These are phyloP conservation scores for Chelonoidis abingdonii DNA, from an alignment of 2,113 vertebrate species.

Conservation along the genomic window DNA sequence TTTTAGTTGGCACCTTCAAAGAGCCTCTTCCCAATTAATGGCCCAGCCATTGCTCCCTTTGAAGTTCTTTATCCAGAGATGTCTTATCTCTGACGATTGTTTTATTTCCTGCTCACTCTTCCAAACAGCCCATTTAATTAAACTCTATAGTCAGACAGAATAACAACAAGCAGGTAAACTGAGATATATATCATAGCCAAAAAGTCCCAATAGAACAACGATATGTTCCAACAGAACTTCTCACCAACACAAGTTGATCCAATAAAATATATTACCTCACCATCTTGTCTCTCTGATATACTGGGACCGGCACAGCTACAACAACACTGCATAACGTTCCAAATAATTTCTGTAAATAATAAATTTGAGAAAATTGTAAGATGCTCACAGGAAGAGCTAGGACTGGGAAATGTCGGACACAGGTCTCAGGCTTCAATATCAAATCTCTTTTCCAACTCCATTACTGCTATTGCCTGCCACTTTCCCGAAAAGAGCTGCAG, in stretches of 20 bases:
- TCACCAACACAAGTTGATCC: not conserved
- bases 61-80: not conserved
- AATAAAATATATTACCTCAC: not conserved
- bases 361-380: not conserved
- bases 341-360: not conserved
- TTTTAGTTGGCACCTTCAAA: not conserved
- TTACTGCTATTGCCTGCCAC: not conserved
- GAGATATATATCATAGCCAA: not conserved
- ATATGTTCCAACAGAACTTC: not conserved
- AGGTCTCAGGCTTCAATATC: not conserved
- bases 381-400: not conserved
- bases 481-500: not conserved
- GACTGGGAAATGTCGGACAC: not conserved
- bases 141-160: not conserved
- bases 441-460: not conserved
- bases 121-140: not conserved
- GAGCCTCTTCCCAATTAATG: not conserved
- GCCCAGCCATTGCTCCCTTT: not conserved
- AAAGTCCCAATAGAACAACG: not conserved
- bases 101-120: slow-evolving; percentile 21
- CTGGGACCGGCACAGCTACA: not conserved
- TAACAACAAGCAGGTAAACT: not conserved
- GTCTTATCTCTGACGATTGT: not conserved
- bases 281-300: not conserved
- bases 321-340: not conserved